phyloP scores from a whole-genome alignment of 2,888 invertebrate genomes.

The Zygogramma bicolorata region DNA sequence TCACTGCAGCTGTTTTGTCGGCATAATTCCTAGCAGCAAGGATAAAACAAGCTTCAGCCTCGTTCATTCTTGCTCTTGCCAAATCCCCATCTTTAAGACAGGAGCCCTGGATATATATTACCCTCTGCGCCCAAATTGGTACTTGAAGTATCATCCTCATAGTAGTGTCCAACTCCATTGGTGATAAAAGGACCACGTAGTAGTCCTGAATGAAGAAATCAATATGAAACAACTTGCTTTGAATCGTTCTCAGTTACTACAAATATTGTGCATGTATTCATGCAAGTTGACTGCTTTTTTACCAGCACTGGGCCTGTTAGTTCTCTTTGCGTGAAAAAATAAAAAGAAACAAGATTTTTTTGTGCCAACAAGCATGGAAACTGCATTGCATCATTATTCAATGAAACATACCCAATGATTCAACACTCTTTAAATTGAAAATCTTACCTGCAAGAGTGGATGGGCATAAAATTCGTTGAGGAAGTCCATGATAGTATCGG shows the following conservation, averaged over 20 bases:
- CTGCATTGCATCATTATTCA: too few relatives aligned
- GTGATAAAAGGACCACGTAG: slow-evolving; percentile 90
- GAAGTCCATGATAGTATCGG: slow-evolving; percentile 99
- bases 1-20: slow-evolving; percentile 94
- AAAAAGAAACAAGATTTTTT: too few relatives aligned
- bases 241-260: too few relatives aligned
- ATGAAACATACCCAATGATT: neutral
- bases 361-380: too few relatives aligned
- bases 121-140: slow-evolving; percentile 97
- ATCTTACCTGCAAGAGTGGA: slow-evolving; percentile 80
- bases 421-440: neutral
- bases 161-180: slow-evolving; percentile 97
- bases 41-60: slow-evolving; percentile 97
- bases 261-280: too few relatives aligned
- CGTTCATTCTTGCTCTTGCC: slow-evolving; percentile 95
- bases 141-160: slow-evolving; percentile 98
- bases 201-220: slow-evolving; percentile 56
- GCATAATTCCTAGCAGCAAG: slow-evolving; percentile 96
- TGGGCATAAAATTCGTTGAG: slow-evolving; percentile 99
- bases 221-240: too few relatives aligned
- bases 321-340: too few relatives aligned
- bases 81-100: slow-evolving; percentile 96
- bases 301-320: too few relatives aligned
- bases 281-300: too few relatives aligned
- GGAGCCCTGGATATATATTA: slow-evolving; percentile 97